Evolutionary conservation across 2,797 vertebrate species (phyloP), one percentile per base, ranked within the genome.

Genomic region (Pseudomugil gertrudae): DNA sequence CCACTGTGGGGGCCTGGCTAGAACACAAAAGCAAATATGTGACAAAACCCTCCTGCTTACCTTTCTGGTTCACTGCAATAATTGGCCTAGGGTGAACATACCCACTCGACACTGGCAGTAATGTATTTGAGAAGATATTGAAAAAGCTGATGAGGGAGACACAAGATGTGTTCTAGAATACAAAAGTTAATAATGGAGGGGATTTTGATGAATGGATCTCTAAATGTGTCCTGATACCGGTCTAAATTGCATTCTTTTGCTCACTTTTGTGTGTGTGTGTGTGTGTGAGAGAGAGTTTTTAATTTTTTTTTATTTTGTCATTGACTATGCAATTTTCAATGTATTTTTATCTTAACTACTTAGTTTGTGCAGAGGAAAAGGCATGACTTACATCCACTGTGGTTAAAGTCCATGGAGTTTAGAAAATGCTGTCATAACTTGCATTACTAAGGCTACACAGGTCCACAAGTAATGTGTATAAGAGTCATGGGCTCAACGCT

Each of bases 161-260:
- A 91, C 89, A 86, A 87, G 89, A 92, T 92, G 91, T 91, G 89
- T 92, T 93, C 91, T 88, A 90, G 89, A 92, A 93, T 92, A 92
- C 87, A 90, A 91, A 93, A 93, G 86, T 92, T 94, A 93, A 93
- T 94, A 94, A 93, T 89, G 80, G 78, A 74, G 84, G 88, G 89
- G 89, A 91, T 92, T 93, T 93, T 94, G 94, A 95, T 84, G 77
- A 94, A 95, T 95, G 91, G 89, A 84, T 87, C 85, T 77, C 73
- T 78, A 92, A 94, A 94, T 93, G 83, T 83, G 69, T 92, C 82
- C 80, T 92, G 93, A 95, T 92, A 90, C 82, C 69, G 71, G 83
- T 87, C 90, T 91, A 92, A 94, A 95, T 94, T 93, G 90, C 92
- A 89, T 91, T 87, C 85, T 87, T 89, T 89, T 79, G 66, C 81